These are phyloP conservation scores for Stegophylla sp. DNA, from an alignment of 2,888 invertebrate genomes.

Conservation along the genomic window DNA sequence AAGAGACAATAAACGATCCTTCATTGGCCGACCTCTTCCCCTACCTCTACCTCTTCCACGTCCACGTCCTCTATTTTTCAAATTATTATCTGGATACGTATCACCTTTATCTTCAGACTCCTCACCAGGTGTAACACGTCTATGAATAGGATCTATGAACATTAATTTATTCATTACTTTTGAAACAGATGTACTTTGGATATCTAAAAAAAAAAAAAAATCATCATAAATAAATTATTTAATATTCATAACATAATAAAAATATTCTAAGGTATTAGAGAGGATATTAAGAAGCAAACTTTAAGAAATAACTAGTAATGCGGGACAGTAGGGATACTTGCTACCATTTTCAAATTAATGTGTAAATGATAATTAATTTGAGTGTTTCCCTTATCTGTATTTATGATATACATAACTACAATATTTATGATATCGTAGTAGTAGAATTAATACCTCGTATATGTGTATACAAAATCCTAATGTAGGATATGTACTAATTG, in stretches of 20 bases:
- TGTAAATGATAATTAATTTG: too few relatives aligned
- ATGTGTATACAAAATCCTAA: too few relatives aligned
- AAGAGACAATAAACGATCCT: conserved; percentile 39
- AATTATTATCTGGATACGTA: conserved; percentile 1
- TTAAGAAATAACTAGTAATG: too few relatives aligned
- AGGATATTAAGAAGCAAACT: too few relatives aligned
- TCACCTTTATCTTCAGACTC: conserved; percentile 31
- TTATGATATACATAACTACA: too few relatives aligned
- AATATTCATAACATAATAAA: not conserved
- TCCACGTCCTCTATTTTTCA: conserved; percentile 24
- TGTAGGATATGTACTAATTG: too few relatives aligned
- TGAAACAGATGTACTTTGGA: conserved; percentile 49
- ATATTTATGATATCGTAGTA: too few relatives aligned
- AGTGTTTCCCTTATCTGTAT: too few relatives aligned
- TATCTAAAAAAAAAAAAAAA: conserved; percentile 39
- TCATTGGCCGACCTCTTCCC: conserved; percentile 51
- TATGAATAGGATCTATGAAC: conserved; percentile 31
- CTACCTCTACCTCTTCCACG: conserved; percentile 45
- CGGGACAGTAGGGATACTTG: too few relatives aligned
- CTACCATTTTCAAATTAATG: too few relatives aligned
- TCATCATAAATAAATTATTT: not conserved
- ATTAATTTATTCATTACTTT: conserved; percentile 57
- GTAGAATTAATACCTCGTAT: too few relatives aligned
- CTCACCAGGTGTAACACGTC: conserved; percentile 36
- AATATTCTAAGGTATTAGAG: too few relatives aligned